Evolutionary conservation across 2,797 vertebrate genomes (phyloP).

Genomic region (Leuciscus waleckii): DNA sequence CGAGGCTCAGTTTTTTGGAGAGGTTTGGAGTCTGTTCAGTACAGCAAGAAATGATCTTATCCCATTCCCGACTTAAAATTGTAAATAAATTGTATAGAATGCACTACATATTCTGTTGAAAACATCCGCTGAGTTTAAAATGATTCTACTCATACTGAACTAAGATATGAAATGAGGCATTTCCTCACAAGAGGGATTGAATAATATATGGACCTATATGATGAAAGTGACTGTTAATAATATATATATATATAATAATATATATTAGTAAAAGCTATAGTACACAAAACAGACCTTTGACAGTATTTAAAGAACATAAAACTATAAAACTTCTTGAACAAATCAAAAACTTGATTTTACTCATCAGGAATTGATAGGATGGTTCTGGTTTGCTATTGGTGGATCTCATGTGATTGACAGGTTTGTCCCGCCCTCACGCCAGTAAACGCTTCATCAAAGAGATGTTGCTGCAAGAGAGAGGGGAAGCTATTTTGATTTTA

Average conservation of each 20-base stretch:
- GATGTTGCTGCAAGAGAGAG: not conserved
- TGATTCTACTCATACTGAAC: not conserved
- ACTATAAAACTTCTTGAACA: not conserved
- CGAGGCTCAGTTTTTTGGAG: not conserved
- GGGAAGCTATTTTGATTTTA: not conserved
- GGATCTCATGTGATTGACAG: not conserved
- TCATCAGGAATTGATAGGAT: too few relatives aligned
- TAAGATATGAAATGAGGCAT: not conserved
- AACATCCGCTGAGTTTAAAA: not conserved
- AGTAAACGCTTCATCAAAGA: not conserved
- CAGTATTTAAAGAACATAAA: not conserved
- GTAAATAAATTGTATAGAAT: not conserved
- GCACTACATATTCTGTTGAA: not conserved
- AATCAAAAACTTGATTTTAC: not conserved
- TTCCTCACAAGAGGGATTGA: not conserved
- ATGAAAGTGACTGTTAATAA: not conserved
- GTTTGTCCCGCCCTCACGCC: not conserved
- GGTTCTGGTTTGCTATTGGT: not conserved
- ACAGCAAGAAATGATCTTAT: conserved; percentile 2
- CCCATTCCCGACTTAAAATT: not conserved
- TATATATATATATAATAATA: not conserved
- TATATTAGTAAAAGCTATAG: not conserved
- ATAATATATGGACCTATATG: not conserved
- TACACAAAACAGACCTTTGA: not conserved
- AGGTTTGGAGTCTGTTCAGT: not conserved